A percentile compares a stretch with the other conserved stretches of the same genome.
Evolutionary conservation across 2,888 invertebrate species (phyloP).

Genomic region (Ischnus inquisitorius): DNA sequence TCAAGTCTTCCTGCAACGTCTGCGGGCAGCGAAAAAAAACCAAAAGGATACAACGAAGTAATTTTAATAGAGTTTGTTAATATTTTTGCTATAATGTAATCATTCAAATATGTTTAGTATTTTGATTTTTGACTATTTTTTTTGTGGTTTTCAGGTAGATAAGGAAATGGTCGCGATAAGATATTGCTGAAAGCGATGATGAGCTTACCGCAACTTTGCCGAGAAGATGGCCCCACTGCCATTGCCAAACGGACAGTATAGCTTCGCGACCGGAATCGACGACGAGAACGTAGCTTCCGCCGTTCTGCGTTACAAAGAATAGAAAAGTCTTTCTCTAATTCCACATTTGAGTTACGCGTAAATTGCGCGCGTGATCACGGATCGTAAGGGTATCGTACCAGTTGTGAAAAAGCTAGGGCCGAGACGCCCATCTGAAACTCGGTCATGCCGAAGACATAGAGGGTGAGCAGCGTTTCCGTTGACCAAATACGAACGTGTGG

Average conservation of each 20-base stretch:
- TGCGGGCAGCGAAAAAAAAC: slow-evolving; percentile 82
- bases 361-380: not conserved
- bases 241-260: slow-evolving; percentile 97
- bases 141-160: not conserved
- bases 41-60: too few relatives aligned
- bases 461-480: slow-evolving; percentile 94
- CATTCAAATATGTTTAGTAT: too few relatives aligned
- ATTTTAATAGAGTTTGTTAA: too few relatives aligned
- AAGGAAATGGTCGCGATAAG: slow-evolving; percentile 7
- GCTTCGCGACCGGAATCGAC: slow-evolving; percentile 96
- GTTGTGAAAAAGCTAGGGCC: slow-evolving; percentile 95
- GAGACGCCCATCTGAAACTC: slow-evolving; percentile 95
- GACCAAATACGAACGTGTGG: slow-evolving; percentile 97
- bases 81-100: too few relatives aligned
- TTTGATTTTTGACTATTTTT: not conserved
- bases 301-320: slow-evolving; percentile 88
- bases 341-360: not conserved
- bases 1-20: slow-evolving; percentile 95
- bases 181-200: not conserved
- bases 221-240: slow-evolving; percentile 97
- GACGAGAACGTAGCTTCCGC: slow-evolving; percentile 95
- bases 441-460: slow-evolving; percentile 96
- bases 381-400: slow-evolving; percentile 87
- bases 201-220: slow-evolving; percentile 96
- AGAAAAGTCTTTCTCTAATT: not conserved